These are phyloP conservation scores for Diuraphis noxia DNA, from an alignment of 1,140 invertebrate genomes.

Conservation along the genomic window DNA sequence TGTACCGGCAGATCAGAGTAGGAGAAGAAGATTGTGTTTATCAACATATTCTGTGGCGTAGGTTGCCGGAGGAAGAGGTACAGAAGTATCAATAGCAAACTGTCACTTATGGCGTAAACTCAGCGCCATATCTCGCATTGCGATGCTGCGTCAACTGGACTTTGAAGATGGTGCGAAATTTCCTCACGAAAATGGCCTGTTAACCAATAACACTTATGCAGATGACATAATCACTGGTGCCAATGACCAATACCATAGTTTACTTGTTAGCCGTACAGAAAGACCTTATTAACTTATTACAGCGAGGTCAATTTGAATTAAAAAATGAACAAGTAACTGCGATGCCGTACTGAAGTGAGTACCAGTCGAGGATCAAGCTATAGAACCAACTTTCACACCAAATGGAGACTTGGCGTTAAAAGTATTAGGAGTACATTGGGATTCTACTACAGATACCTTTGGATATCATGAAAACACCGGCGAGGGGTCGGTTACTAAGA, in stretches of 20 bases:
- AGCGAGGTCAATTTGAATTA: no score
- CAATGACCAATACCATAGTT: no score
- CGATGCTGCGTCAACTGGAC: slow-evolving; percentile 58
- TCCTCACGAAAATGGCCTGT: background rate
- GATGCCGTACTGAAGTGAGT: no score
- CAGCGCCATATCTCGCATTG: slow-evolving; percentile 59
- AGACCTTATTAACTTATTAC: no score
- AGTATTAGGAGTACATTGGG: background rate
- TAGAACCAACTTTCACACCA: background rate
- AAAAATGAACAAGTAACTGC: no score
- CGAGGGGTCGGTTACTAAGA: no score
- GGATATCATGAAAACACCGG: background rate
- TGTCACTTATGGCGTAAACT: slow-evolving; percentile 59
- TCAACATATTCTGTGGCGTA: slow-evolving; percentile 28
- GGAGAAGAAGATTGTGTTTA: slow-evolving; percentile 56
- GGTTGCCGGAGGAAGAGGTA: background rate
- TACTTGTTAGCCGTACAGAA: no score
- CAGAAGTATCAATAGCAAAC: background rate
- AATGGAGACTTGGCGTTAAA: background rate
- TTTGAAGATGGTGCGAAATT: slow-evolving; percentile 44
- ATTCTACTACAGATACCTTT: background rate
- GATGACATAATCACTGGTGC: no score
- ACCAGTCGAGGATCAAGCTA: background rate
- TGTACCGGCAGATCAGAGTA: slow-evolving; percentile 60
- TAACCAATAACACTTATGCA: no score